Conservation (phyloP, 2,797 vertebrate species). For the Platyrinchus mystaceus region DNA sequence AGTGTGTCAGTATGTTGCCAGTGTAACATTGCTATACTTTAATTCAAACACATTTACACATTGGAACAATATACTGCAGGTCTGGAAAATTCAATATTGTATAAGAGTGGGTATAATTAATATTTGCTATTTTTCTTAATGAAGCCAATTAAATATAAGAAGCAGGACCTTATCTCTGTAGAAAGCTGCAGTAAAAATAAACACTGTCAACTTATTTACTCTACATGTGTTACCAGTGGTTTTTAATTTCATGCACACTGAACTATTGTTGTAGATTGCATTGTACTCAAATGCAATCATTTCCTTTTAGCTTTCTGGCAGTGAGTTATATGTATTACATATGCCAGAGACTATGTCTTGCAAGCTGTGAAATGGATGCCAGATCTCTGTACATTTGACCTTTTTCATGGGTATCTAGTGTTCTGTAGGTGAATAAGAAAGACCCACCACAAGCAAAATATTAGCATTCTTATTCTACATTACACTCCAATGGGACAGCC, state of each 20-base stretch:
- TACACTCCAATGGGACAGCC: slow-evolving; percentile 19
- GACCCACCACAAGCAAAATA: slow-evolving; percentile 70
- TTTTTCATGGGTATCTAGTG: slow-evolving; percentile 67
- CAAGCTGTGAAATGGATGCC: slow-evolving; percentile 70
- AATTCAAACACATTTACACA: neutral
- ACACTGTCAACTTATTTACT: slow-evolving; percentile 51
- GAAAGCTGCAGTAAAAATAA: slow-evolving; percentile 56
- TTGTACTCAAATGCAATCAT: slow-evolving; percentile 84
- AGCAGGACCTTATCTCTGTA: slow-evolving; percentile 10
- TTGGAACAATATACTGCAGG: neutral
- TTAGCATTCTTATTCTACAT: slow-evolving; percentile 18
- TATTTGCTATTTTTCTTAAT: slow-evolving; percentile 57
- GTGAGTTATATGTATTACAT: slow-evolving; percentile 77
- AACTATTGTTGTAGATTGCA: slow-evolving; percentile 79
- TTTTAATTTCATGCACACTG: slow-evolving; percentile 82
- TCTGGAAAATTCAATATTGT: slow-evolving; percentile 29
- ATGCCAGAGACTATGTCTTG: slow-evolving; percentile 73
- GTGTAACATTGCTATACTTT: neutral
- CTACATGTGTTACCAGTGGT: slow-evolving; percentile 66
- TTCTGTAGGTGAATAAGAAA: slow-evolving; percentile 66
- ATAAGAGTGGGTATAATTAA: neutral
- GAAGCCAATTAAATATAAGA: slow-evolving; percentile 20
- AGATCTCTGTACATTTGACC: slow-evolving; percentile 71
- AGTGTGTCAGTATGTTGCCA: neutral
- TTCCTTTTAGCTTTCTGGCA: slow-evolving; percentile 81